Evolutionary conservation across 2,888 invertebrate species (phyloP).

Genomic region (Brachypalpus laphriformis): DNA sequence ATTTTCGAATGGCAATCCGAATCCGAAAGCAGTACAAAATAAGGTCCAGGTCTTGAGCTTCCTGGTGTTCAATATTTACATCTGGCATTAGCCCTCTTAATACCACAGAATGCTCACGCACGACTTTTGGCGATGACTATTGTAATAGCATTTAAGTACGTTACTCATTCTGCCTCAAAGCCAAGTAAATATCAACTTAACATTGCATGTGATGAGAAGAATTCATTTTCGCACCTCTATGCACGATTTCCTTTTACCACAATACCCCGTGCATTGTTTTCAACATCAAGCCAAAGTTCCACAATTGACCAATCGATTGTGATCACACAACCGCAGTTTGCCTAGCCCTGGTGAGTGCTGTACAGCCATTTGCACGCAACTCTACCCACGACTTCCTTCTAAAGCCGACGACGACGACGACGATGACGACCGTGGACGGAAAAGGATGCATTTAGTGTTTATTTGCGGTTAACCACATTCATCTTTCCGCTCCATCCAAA

Average conservation of each 20-base stretch:
- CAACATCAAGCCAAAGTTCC: background rate
- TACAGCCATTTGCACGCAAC: slow-evolving; percentile 46
- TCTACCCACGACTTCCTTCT: slow-evolving; percentile 72
- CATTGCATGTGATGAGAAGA: too few relatives aligned
- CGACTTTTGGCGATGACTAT: too few relatives aligned
- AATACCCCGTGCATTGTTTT: background rate
- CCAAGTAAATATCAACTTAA: too few relatives aligned
- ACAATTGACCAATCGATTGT: slow-evolving; percentile 54
- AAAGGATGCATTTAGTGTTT: slow-evolving; percentile 71
- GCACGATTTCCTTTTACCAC: slow-evolving; percentile 32
- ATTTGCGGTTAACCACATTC: slow-evolving; percentile 70
- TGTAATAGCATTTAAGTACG: too few relatives aligned
- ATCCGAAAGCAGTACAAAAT: too few relatives aligned
- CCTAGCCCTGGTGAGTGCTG: background rate
- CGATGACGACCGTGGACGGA: too few relatives aligned
- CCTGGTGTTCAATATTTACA: too few relatives aligned
- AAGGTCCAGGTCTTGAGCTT: too few relatives aligned
- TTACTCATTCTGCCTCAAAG: too few relatives aligned
- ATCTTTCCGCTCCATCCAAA: slow-evolving; percentile 49
- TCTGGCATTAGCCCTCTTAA: too few relatives aligned
- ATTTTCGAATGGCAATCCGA: too few relatives aligned
- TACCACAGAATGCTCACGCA: too few relatives aligned
- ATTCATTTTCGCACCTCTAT: slow-evolving; percentile 21
- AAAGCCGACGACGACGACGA: background rate
- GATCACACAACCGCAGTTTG: slow-evolving; percentile 4